Percentiles rank a stretch among this genome's conserved stretches.
These are phyloP conservation scores for Gisinianus flammeolus DNA, from an alignment of 2,888 invertebrate species.

Conservation along the genomic window DNA sequence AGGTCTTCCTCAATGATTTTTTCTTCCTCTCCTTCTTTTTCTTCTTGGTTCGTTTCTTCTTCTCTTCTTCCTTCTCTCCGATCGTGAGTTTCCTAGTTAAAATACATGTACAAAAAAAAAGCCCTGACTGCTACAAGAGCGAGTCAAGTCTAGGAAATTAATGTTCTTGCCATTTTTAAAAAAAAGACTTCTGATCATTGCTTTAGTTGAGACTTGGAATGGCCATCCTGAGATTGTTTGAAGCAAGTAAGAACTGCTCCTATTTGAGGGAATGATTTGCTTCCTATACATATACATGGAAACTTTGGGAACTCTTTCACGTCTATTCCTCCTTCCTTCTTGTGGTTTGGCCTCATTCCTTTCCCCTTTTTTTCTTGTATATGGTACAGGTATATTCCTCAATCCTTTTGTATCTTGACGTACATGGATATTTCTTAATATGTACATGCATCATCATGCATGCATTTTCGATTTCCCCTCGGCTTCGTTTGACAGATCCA, in stretches of 20 bases:
- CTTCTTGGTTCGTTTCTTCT: background rate
- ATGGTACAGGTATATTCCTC: too few relatives aligned
- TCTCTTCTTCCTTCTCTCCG: background rate
- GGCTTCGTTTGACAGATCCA: background rate
- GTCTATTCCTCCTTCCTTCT: too few relatives aligned
- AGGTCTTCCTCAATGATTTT: slow-evolving; percentile 6
- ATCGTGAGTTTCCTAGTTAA: background rate
- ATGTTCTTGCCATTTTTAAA: slow-evolving; percentile 12
- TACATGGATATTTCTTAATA: too few relatives aligned
- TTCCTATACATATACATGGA: slow-evolving; percentile 1
- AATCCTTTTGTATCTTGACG: too few relatives aligned
- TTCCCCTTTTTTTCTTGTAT: background rate
- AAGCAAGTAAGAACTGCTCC: too few relatives aligned
- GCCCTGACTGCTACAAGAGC: background rate
- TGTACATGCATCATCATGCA: too few relatives aligned
- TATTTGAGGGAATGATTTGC: too few relatives aligned
- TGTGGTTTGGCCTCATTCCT: slow-evolving; percentile 6
- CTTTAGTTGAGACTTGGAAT: background rate
- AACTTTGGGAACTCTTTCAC: slow-evolving; percentile 4
- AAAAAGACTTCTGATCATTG: slow-evolving; percentile 23
- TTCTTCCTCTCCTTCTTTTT: background rate
- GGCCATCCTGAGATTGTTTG: slow-evolving; percentile 2
- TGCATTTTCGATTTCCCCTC: too few relatives aligned
- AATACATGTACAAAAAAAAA: background rate
- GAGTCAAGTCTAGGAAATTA: slow-evolving; percentile 7